Percentiles rank a stretch among this genome's conserved stretches.
Conservation (phyloP, 2,888 invertebrate genomes). For the Subacronicta megacephala region DNA sequence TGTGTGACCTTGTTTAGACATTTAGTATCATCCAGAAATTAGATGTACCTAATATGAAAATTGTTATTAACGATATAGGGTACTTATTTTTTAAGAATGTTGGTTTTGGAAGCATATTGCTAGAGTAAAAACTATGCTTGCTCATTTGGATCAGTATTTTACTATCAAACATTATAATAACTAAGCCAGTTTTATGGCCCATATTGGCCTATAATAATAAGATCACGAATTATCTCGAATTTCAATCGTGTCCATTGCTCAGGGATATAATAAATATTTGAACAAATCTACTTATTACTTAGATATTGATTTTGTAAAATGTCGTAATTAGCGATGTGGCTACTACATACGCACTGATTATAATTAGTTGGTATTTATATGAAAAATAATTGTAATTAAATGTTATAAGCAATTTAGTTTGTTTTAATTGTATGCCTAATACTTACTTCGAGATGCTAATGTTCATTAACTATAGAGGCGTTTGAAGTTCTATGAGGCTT, state of each 20-base stretch:
- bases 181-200: background rate
- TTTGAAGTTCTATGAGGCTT: too few relatives aligned
- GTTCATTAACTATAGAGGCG: too few relatives aligned
- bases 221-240: conserved; percentile 3
- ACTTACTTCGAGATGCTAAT: too few relatives aligned
- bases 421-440: too few relatives aligned
- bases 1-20: too few relatives aligned
- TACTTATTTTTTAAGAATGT: background rate
- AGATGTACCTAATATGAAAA: too few relatives aligned
- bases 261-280: conserved; percentile 2
- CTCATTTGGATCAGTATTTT: conserved; percentile 3
- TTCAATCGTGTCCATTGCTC: conserved; percentile 30
- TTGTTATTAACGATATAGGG: too few relatives aligned
- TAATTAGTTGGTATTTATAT: conserved; percentile 36
- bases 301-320: conserved; percentile 27
- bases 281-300: too few relatives aligned
- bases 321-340: conserved; percentile 42
- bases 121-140: background rate
- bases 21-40: too few relatives aligned
- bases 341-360: conserved; percentile 49
- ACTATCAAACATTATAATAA: background rate
- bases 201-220: conserved; percentile 27
- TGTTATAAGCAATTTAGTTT: conserved; percentile 20
- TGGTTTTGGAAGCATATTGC: conserved; percentile 15
- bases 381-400: conserved; percentile 43